Conservation (phyloP, 1,140 invertebrate genomes). For the Steinernema khuongi region DNA sequence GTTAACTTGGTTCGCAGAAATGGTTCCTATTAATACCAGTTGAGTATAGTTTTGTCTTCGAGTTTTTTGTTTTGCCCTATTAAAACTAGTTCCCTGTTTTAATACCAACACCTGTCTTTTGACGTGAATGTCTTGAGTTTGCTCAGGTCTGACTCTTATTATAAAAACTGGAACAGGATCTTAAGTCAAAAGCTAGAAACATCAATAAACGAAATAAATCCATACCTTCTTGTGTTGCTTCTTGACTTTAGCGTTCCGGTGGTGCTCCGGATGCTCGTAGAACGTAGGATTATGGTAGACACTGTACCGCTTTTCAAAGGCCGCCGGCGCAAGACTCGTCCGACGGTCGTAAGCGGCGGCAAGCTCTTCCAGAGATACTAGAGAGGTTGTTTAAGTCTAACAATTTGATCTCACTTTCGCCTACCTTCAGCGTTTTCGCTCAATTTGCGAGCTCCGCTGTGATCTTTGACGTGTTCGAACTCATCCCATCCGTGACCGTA, state of each 20-base stretch:
- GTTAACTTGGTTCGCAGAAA: no score
- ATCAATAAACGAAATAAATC: no score
- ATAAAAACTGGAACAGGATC: no score
- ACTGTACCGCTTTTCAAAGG: slow-evolving; percentile 17
- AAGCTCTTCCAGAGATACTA: slow-evolving; percentile 35
- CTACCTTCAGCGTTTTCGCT: not conserved
- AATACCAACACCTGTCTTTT: no score
- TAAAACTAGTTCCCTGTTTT: no score
- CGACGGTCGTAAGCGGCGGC: slow-evolving; percentile 33
- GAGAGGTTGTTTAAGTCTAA: not conserved
- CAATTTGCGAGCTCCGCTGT: not conserved
- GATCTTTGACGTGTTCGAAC: not conserved
- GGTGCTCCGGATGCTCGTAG: slow-evolving; percentile 32
- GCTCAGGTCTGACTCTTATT: no score
- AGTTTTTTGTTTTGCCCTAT: no score
- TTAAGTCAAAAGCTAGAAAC: no score
- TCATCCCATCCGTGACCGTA: slow-evolving; percentile 40
- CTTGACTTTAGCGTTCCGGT: slow-evolving; percentile 23
- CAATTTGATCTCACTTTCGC: not conserved
- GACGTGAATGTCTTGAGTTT: no score
- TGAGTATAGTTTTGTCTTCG: no score
- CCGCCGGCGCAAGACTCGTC: slow-evolving; percentile 13
- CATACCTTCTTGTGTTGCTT: not conserved
- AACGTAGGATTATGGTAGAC: slow-evolving; percentile 26
- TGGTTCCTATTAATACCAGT: no score